Conservation (phyloP, 2,797 vertebrate species). For the Myotis daubentonii region DNA sequence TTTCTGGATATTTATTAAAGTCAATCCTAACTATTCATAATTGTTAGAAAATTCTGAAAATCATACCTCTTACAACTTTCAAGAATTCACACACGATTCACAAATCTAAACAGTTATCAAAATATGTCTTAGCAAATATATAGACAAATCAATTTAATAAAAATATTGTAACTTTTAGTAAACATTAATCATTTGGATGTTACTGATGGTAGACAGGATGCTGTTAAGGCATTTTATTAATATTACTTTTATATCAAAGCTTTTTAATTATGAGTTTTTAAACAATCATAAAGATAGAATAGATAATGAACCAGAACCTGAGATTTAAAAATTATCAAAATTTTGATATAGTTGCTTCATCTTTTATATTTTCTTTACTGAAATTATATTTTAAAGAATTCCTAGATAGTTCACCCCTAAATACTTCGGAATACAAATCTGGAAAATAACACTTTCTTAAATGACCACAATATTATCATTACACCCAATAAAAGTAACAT, state of each 20-base stretch:
- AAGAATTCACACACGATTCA: background rate
- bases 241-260: background rate
- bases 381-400: conserved; percentile 13
- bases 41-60: background rate
- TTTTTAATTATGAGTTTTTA: background rate
- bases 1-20: background rate
- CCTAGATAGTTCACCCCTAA: background rate
- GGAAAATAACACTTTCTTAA: background rate
- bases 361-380: background rate
- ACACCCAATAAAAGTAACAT: background rate
- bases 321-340: background rate
- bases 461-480: background rate
- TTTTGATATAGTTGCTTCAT: background rate
- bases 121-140: background rate
- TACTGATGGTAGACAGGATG: background rate
- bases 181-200: background rate
- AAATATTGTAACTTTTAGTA: background rate
- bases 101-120: conserved; percentile 4
- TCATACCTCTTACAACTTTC: background rate
- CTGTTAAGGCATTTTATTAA: background rate
- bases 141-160: background rate
- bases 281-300: background rate
- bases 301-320: background rate
- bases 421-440: background rate
- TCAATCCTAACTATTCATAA: background rate